Evolutionary conservation across 2,888 invertebrate genomes (phyloP).

Genomic region (Schrankia costaestrigalis): DNA sequence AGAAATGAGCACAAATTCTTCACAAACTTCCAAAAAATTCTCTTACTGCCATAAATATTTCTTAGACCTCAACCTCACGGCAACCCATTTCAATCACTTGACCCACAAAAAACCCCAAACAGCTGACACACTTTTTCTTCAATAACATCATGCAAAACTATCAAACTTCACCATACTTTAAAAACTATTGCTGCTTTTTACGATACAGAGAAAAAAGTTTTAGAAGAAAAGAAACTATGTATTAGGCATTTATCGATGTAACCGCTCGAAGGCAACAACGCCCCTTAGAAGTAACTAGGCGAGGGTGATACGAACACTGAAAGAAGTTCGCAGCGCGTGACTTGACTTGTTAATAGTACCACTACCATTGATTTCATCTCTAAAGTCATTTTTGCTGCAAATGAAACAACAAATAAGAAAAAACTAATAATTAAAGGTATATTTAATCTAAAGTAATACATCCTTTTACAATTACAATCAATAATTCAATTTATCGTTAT

Average conservation of each 20-base stretch:
- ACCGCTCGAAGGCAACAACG: slow-evolving; percentile 29
- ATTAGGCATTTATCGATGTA: slow-evolving; percentile 29
- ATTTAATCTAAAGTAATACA: no score
- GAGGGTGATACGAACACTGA: slow-evolving; percentile 56
- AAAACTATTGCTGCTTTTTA: slow-evolving; percentile 16
- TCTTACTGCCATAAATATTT: slow-evolving; percentile 5
- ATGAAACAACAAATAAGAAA: no score
- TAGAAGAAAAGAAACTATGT: slow-evolving; percentile 25
- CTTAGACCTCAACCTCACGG: slow-evolving; percentile 6
- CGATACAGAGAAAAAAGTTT: slow-evolving; percentile 15
- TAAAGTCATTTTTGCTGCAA: no score
- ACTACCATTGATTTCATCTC: no score
- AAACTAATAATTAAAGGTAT: no score
- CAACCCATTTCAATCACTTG: slow-evolving; percentile 27
- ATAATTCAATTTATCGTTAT: no score
- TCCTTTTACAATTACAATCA: no score
- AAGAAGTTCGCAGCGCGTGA: slow-evolving; percentile 68
- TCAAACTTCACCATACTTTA: slow-evolving; percentile 5
- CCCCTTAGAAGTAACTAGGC: slow-evolving; percentile 56
- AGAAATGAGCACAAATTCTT: no score
- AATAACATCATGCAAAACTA: slow-evolving; percentile 9
- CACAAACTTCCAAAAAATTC: slow-evolving; percentile 2
- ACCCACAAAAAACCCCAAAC: slow-evolving; percentile 17
- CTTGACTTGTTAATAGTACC: slow-evolving; percentile 42
- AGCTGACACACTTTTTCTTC: slow-evolving; percentile 15